Evolutionary conservation across 1,140 invertebrate genomes (phyloP).

Genomic region (Littorina saxatilis): DNA sequence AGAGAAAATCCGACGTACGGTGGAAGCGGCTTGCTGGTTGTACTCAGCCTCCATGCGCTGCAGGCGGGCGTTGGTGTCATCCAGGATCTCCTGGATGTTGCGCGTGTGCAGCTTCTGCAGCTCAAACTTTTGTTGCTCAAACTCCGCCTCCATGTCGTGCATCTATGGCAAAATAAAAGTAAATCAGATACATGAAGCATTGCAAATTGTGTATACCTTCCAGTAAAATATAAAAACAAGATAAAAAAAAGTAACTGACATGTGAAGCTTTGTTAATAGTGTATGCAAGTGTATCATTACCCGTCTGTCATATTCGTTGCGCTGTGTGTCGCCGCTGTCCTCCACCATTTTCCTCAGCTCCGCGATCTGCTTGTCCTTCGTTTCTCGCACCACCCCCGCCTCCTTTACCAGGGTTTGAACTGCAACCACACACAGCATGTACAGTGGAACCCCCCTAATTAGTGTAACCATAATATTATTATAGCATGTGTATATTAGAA

Average conservation of each 20-base stretch:
- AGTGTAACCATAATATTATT: too few relatives aligned
- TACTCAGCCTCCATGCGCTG: slow-evolving; percentile 75
- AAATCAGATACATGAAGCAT: slow-evolving; percentile 3
- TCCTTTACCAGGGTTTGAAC: slow-evolving; percentile 71
- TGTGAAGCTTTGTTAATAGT: too few relatives aligned
- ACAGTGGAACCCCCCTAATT: too few relatives aligned
- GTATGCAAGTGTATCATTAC: too few relatives aligned
- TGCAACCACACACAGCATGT: slow-evolving; percentile 37
- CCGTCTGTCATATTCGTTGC: slow-evolving; percentile 72
- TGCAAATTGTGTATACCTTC: too few relatives aligned
- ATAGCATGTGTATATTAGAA: too few relatives aligned
- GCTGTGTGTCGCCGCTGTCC: slow-evolving; percentile 65
- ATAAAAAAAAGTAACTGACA: too few relatives aligned
- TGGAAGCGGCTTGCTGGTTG: slow-evolving; percentile 68
- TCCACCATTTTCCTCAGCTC: slow-evolving; percentile 71
- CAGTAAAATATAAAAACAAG: too few relatives aligned
- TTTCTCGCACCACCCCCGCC: slow-evolving; percentile 62
- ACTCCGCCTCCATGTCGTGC: slow-evolving; percentile 69
- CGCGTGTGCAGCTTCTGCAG: slow-evolving; percentile 75
- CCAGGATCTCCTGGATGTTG: slow-evolving; percentile 74
- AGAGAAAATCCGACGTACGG: slow-evolving; percentile 49
- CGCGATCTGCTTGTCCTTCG: slow-evolving; percentile 72
- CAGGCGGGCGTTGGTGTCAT: slow-evolving; percentile 73
- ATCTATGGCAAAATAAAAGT: slow-evolving; percentile 52
- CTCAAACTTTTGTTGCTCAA: slow-evolving; percentile 76